Percentiles rank a stretch among this genome's conserved stretches.
Evolutionary conservation across 2,113 vertebrate genomes (phyloP).

Genomic region (Thalassarche chlororhynchos): DNA sequence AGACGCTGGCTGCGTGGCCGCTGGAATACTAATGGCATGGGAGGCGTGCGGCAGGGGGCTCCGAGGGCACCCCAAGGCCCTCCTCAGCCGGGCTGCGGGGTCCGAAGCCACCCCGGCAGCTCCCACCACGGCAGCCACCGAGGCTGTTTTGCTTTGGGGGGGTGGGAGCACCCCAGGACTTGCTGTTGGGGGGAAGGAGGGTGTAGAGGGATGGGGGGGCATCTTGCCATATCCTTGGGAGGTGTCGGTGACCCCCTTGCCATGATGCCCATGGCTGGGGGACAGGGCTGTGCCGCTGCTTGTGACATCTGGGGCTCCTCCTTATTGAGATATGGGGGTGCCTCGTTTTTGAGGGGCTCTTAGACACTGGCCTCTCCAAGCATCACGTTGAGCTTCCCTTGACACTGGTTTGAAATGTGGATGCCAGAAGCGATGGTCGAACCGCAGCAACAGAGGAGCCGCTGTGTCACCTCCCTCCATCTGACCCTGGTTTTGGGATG

Average conservation of each 20-base stretch:
- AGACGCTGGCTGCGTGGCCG: not conserved
- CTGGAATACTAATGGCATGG: slow-evolving; percentile 38
- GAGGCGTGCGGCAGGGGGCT: not conserved
- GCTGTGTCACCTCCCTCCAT: not conserved
- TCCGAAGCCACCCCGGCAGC: not conserved
- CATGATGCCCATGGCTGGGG: accelerated
- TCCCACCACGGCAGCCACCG: not conserved
- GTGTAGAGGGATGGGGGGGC: not conserved
- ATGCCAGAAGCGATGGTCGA: accelerated
- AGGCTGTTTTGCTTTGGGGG: accelerated
- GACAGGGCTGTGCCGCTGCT: not conserved
- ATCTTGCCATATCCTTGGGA: not conserved
- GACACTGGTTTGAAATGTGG: accelerated
- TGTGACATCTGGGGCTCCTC: accelerated
- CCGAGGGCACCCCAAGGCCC: not conserved
- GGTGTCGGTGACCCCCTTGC: accelerated
- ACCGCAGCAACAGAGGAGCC: not conserved
- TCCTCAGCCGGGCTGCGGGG: not conserved
- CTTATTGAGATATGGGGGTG: accelerated
- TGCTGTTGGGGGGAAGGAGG: not conserved
- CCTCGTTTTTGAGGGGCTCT: not conserved
- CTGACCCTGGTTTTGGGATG: not conserved
- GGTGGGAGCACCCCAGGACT: not conserved
- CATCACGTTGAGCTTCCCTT: accelerated
- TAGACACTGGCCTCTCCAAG: not conserved